Evolutionary conservation across 2,113 vertebrate genomes (phyloP), one percentile per base, ranked within the genome.

Genomic region (Nansenia antarctica): DNA sequence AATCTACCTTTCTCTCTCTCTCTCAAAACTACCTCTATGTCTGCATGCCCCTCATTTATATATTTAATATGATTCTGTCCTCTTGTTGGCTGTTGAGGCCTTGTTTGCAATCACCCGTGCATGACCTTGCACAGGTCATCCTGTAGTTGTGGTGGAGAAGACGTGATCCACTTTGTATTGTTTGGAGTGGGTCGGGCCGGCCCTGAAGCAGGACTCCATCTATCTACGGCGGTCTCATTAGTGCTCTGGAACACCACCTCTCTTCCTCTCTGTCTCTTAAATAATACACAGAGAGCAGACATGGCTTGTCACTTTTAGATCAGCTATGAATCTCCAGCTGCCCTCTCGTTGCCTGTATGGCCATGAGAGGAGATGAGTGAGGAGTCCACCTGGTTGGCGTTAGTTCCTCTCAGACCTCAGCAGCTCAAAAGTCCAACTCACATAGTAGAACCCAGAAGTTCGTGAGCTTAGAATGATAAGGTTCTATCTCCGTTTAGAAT

Each of bases 221-320:
- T 78, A 57, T 58, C 76, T 69, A 77, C n/a, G 34, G 59, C 54
- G 22, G 67, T 45, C 73, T 79, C 67, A 55, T 83, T 73, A 67
- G 60, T 24, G 58, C 55, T 64, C 59, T 31, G 53, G 20, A n/a
- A n/a, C n/a, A n/a, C 11, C 22, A 26, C 35, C 35, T 66, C 26
- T 42, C 35, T 62, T 54, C 64, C 54, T 31, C 63, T 62, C 45
- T 12, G 18, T 5, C 39, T 62, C 68, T 76, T 81, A 77, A 72
- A 83, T 78, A 84, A 81, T 74, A 49, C 49, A 69, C 59, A 54
- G 65, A 63, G 39, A 72, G 47, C 58, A 66, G 49, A 27, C 5
- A 2, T 57, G 11, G 15, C 60, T 31, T 14, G 67, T 71, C 67
- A 71, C 57, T 59, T 54, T 34, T 45, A 42, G 77, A 73, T 69